phyloP scores from a whole-genome alignment of 2,888 invertebrate genomes.

The Drosophila pseudotalamancana region DNA sequence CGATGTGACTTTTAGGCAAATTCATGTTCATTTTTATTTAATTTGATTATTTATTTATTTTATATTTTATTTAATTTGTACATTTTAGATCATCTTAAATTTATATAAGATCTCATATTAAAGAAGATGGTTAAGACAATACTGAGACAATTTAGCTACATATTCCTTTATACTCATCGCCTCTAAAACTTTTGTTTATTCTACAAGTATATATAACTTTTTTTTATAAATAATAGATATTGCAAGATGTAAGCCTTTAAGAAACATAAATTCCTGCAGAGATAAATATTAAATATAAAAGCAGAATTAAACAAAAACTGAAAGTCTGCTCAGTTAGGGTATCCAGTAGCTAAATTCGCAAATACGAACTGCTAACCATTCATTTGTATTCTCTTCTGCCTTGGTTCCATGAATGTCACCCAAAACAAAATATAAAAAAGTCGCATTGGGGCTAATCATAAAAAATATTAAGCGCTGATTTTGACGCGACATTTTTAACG shows the following conservation, averaged over 20 bases:
- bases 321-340: background rate
- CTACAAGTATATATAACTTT: too few species aligned
- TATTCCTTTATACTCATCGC: too few species aligned
- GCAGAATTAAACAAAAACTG: too few species aligned
- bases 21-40: background rate
- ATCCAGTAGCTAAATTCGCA: background rate
- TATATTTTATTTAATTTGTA: background rate
- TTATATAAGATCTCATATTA: too few species aligned
- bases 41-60: background rate
- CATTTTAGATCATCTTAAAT: too few species aligned
- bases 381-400: conserved; percentile 21
- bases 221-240: too few species aligned
- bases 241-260: too few species aligned
- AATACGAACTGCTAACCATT: background rate
- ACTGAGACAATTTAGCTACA: too few species aligned
- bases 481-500: conserved; percentile 79
- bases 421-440: conserved; percentile 14
- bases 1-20: background rate
- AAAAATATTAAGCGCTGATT: conserved; percentile 77
- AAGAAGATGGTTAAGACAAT: too few species aligned
- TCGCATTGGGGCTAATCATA: conserved; percentile 64
- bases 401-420: conserved; percentile 67
- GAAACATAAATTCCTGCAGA: too few species aligned
- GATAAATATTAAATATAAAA: too few species aligned
- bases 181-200: too few species aligned